Base-by-base conservation (phyloP, 2,888 invertebrate genomes). In the Dorcus parallelipipedus region DNA sequence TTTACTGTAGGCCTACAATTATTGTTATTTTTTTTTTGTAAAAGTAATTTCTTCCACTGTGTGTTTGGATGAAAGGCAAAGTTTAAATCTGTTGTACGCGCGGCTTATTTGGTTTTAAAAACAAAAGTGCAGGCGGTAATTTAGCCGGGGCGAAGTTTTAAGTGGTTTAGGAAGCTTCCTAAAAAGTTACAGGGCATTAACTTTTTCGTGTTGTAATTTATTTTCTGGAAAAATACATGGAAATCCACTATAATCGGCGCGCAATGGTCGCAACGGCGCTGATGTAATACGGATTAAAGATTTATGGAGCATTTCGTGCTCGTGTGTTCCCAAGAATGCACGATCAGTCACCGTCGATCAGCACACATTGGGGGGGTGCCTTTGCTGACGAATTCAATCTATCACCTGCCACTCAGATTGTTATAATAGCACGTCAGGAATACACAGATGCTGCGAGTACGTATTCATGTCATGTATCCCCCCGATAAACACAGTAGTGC, bases 211-310 rank as follows among this genome's bases (percentile, higher is more conserved):
- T 67, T 63, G 71, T 67, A 70, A 73, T 73, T 72, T 72, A 72
- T 71, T 71, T 70, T 61, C 60, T 59, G 56, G 69, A 65, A 71
- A 70, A 71, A 71, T 72, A 73, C 73, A 71, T 61, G 71, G 64
- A 72, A 72, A 72, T 64, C 67, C 71, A 70, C 71, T 73, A 72
- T 67, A 67, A 70, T 71, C 69, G 63, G 62, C 59, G 58, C 49
- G 64, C 64, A 68, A 67, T 65, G 61, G 62, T 61, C 59, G 54
- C 52, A 55, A 56, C 40, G 49, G 54, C 38, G 41, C 38, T 41
- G 52, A 56, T 60, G 64, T 62, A 63, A 63, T 63, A 49, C 60
- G 68, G 64, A 70, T 71, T 68, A 67, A 67, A 65, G 61, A 64
- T 64, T 64, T 63, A 64, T 64, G 60, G 60, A 47, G 58, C 63